Evolutionary conservation across 2,888 invertebrate genomes (phyloP).

Genomic region (Epistrophe eligans): DNA sequence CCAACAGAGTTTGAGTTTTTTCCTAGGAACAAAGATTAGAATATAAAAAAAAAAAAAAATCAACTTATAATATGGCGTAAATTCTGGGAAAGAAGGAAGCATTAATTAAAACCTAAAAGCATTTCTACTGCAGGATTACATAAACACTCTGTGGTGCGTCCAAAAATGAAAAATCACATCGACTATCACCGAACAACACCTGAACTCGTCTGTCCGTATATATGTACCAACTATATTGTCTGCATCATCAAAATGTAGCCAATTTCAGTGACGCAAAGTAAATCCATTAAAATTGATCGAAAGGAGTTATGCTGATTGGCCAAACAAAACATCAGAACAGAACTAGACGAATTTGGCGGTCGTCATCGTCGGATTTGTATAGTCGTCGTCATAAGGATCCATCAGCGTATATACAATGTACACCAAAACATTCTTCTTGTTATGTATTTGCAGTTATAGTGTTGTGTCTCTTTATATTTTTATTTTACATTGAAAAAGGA

Average conservation of each 20-base stretch:
- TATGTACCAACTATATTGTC: background rate
- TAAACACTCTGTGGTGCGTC: background rate
- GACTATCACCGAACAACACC: conserved; percentile 20
- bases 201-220: background rate
- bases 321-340: conserved; percentile 63
- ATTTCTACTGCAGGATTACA: conserved; percentile 48
- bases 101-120: background rate
- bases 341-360: conserved; percentile 69
- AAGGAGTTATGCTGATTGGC: conserved; percentile 74
- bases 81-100: no score
- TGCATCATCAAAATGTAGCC: conserved; percentile 22
- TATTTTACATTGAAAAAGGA: conserved; percentile 15
- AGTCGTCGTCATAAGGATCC: background rate
- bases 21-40: no score
- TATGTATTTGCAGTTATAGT: background rate
- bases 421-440: conserved; percentile 18
- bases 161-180: conserved; percentile 24
- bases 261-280: conserved; percentile 66
- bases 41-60: no score
- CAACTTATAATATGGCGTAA: no score
- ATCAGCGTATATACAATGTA: background rate
- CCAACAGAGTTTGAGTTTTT: no score
- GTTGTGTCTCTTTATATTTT: background rate
- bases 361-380: background rate
- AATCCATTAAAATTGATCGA: conserved; percentile 75